Conservation (phyloP, 2,113 vertebrate genomes). For the Heterotis niloticus region DNA sequence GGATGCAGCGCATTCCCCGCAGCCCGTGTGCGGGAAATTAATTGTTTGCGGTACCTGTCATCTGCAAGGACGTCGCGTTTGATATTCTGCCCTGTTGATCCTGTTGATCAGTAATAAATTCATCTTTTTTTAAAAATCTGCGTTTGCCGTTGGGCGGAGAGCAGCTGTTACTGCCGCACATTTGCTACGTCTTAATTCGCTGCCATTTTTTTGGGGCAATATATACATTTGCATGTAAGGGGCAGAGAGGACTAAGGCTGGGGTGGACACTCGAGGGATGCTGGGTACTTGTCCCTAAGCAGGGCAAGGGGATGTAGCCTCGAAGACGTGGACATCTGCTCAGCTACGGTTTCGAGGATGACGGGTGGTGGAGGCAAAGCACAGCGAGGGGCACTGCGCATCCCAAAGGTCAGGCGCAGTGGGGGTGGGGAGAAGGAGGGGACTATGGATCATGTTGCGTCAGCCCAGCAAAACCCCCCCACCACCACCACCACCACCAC, state of each 20-base stretch:
- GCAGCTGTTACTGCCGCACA: background rate
- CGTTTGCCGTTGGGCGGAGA: background rate
- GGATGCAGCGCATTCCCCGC: conserved; percentile 6
- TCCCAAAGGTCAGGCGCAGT: too few species aligned
- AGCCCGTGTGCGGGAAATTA: background rate
- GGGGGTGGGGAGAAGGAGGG: background rate
- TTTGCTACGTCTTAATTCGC: background rate
- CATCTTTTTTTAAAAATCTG: background rate
- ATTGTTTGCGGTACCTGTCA: conserved; percentile 17
- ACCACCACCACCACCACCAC: too few species aligned
- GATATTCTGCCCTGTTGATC: conserved; percentile 15
- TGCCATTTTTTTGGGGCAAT: background rate
- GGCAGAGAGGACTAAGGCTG: background rate
- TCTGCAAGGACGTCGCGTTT: conserved; percentile 3
- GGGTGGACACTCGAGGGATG: conserved; percentile 31
- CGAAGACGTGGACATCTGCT: background rate
- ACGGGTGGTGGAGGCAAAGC: background rate
- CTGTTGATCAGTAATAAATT: background rate
- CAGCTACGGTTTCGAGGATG: background rate
- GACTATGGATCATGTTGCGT: too few species aligned
- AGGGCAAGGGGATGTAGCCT: background rate
- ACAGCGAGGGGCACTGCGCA: background rate
- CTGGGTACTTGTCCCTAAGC: too few species aligned
- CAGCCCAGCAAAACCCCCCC: too few species aligned
- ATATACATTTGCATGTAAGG: background rate